These are phyloP conservation scores for Synergus umbraculus DNA, from an alignment of 2,888 invertebrate genomes.

Conservation along the genomic window DNA sequence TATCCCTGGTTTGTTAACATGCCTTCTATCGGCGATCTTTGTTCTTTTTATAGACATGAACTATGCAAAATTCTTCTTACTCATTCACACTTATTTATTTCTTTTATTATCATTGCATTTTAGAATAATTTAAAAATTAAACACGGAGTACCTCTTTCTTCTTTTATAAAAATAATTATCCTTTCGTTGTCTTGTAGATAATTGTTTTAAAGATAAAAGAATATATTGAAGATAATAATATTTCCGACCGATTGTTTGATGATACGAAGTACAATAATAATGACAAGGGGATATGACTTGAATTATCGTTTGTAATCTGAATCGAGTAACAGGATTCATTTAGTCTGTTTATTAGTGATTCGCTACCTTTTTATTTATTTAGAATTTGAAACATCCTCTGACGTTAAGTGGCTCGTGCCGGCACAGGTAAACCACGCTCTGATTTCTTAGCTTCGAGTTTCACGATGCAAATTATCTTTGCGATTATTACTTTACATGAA, in stretches of 20 bases:
- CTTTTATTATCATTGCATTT: neutral
- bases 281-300: neutral
- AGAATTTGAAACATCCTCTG: constrained; percentile 24
- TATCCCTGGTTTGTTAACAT: constrained; percentile 15
- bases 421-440: constrained; percentile 9
- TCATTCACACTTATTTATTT: neutral
- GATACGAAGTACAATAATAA: neutral
- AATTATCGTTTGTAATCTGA: neutral
- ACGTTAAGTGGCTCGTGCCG: constrained; percentile 29
- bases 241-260: constrained; percentile 5
- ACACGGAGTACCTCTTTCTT: too few species aligned
- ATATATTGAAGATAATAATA: neutral
- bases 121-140: too few species aligned
- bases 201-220: neutral
- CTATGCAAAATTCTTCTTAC: constrained; percentile 3
- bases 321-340: constrained; percentile 18
- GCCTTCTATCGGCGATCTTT: neutral
- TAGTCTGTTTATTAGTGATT: constrained; percentile 5
- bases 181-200: too few species aligned
- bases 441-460: constrained; percentile 27
- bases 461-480: constrained; percentile 1
- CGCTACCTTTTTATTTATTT: constrained; percentile 11
- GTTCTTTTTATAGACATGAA: constrained; percentile 27
- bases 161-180: too few species aligned
- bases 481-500: neutral